These are phyloP conservation scores for Hypothenemus hampei DNA, from an alignment of 1,140 invertebrate genomes.

Conservation along the genomic window DNA sequence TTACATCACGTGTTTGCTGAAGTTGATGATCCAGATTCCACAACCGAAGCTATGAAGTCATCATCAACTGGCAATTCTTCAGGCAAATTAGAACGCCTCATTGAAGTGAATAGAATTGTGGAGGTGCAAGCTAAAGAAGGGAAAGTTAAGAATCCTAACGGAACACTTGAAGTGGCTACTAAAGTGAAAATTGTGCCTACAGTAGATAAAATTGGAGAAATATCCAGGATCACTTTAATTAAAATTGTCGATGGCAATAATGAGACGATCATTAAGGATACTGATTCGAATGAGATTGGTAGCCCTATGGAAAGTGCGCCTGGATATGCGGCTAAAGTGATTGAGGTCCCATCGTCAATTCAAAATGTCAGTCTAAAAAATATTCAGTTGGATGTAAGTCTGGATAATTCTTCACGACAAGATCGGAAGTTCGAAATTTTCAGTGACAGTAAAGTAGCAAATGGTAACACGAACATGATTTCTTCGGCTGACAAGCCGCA, in stretches of 20 bases:
- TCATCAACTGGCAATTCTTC: neutral
- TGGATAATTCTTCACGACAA: conserved; percentile 16
- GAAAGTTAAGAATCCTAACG: conserved; percentile 51
- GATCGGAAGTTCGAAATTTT: conserved; percentile 38
- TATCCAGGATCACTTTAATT: conserved; percentile 59
- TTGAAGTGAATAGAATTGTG: conserved; percentile 60
- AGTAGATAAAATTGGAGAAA: conserved; percentile 60
- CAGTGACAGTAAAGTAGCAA: conserved; percentile 23
- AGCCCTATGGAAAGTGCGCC: neutral
- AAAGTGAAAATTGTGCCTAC: conserved; percentile 53
- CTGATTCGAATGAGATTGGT: conserved; percentile 25
- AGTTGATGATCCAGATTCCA: conserved; percentile 27
- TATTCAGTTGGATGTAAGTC: conserved; percentile 10
- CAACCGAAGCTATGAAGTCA: conserved; percentile 17
- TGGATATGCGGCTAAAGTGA: conserved; percentile 17
- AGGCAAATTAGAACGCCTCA: conserved; percentile 51
- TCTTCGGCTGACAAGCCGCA: conserved; percentile 13
- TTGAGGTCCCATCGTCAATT: conserved; percentile 12
- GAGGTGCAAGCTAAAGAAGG: conserved; percentile 57
- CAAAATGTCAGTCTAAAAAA: conserved; percentile 20
- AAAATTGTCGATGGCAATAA: conserved; percentile 53
- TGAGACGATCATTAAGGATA: conserved; percentile 27
- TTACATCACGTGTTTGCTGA: conserved; percentile 51
- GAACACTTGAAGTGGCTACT: conserved; percentile 48
- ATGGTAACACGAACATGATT: conserved; percentile 7